A percentile compares a stretch with the other conserved stretches of the same genome.
Conservation (phyloP, 2,113 vertebrate species). For the Leptobrachium ailaonicum region DNA sequence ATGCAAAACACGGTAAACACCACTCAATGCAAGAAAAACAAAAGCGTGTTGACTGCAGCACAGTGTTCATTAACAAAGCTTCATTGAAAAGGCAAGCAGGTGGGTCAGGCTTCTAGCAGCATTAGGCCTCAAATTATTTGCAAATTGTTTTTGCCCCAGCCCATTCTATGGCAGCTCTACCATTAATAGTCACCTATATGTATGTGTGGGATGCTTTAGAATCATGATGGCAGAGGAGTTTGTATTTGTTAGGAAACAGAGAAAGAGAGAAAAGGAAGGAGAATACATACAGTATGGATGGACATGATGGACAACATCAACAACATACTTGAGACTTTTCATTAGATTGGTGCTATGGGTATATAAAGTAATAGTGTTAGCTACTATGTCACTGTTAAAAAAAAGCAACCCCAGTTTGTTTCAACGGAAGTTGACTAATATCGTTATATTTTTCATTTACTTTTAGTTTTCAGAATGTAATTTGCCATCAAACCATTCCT, state of each 20-base stretch:
- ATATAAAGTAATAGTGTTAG: no score
- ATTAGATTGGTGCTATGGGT: neutral
- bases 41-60: slow-evolving; percentile 41
- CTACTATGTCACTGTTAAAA: no score
- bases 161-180: slow-evolving; percentile 44
- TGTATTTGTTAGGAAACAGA: slow-evolving; percentile 34
- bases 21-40: slow-evolving; percentile 37
- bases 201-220: neutral
- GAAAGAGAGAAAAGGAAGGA: slow-evolving; percentile 25
- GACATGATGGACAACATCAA: slow-evolving; percentile 30
- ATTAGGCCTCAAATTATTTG: slow-evolving; percentile 54
- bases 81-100: slow-evolving; percentile 50
- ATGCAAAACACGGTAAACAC: slow-evolving; percentile 51
- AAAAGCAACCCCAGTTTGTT: no score
- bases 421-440: no score
- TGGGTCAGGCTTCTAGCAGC: slow-evolving; percentile 62
- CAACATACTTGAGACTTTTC: slow-evolving; percentile 30
- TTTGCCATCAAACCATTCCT: no score
- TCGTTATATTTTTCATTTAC: no score
- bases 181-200: neutral
- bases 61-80: slow-evolving; percentile 20
- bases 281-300: slow-evolving; percentile 38
- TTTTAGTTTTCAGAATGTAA: no score
- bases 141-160: slow-evolving; percentile 10
- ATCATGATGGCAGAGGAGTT: slow-evolving; percentile 31